A percentile compares a stretch with the other conserved stretches of the same genome.
Evolutionary conservation across 1,140 invertebrate genomes (phyloP).

Genomic region (Lithobius niger): DNA sequence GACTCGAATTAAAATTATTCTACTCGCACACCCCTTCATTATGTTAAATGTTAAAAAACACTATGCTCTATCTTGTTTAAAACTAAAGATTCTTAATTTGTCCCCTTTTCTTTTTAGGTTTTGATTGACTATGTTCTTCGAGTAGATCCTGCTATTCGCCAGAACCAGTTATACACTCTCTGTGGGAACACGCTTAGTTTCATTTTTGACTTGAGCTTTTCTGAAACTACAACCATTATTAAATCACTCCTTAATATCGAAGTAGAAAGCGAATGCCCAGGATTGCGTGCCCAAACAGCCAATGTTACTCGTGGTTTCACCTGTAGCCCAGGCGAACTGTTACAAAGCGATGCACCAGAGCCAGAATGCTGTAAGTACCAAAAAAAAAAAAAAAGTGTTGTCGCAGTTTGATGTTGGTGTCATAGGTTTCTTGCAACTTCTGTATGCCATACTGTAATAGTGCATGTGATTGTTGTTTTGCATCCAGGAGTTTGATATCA

Average conservation of each 20-base stretch:
- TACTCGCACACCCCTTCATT: no score
- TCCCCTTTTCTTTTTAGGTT: conserved; percentile 24
- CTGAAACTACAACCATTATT: conserved; percentile 78
- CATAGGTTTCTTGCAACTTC: no score
- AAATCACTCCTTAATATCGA: conserved; percentile 71
- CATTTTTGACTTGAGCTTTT: conserved; percentile 86
- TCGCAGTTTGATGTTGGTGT: no score
- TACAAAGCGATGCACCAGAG: conserved; percentile 74
- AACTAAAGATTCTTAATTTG: no score
- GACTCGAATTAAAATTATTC: no score
- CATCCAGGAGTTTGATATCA: no score
- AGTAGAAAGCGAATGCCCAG: conserved; percentile 81
- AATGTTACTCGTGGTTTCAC: conserved; percentile 75
- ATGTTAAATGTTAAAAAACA: no score
- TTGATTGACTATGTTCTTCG: conserved; percentile 67
- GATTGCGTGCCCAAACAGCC: conserved; percentile 70
- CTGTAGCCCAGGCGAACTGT: conserved; percentile 80
- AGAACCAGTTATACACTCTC: conserved; percentile 81
- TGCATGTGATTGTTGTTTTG: no score
- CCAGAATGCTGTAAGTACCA: conserved; percentile 73
- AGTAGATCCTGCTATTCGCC: conserved; percentile 70
- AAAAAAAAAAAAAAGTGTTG: no score
- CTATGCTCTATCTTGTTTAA: no score
- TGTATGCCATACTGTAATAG: no score
- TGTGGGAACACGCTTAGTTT: conserved; percentile 84